Conservation (phyloP, 2,113 vertebrate species). For the Dromaius novaehollandiae region DNA sequence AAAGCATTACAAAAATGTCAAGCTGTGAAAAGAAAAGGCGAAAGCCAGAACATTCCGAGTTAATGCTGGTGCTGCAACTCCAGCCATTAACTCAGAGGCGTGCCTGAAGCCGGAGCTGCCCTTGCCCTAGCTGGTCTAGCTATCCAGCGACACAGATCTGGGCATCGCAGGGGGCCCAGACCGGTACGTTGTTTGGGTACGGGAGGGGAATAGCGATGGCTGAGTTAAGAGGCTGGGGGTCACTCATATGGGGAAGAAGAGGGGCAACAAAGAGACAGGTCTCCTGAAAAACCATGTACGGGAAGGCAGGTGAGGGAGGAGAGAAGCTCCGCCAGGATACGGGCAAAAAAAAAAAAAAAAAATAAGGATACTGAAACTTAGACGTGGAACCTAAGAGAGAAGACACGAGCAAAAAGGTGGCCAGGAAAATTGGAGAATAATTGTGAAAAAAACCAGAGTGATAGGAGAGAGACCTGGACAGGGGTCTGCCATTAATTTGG, state of each 20-base stretch:
- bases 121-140: background rate
- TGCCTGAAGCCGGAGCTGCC: conserved; percentile 23
- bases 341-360: background rate
- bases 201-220: background rate
- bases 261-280: background rate
- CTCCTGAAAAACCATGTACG: background rate
- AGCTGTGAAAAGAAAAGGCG: conserved; percentile 60
- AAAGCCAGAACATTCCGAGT: conserved; percentile 44
- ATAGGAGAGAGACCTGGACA: background rate
- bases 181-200: fast-evolving
- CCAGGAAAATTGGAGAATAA: background rate
- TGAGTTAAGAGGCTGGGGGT: background rate
- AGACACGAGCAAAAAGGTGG: background rate
- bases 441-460: background rate
- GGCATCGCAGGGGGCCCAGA: background rate
- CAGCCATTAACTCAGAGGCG: conserved; percentile 53
- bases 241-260: background rate
- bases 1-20: conserved; percentile 39
- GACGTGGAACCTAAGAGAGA: background rate
- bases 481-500: background rate
- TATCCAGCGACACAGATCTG: fast-evolving
- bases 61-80: conserved; percentile 56
- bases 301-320: background rate
- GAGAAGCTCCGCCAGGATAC: background rate
- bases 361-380: background rate